phyloP scores from a whole-genome alignment of 2,113 vertebrate genomes.

The Leptodactylus fuscus region DNA sequence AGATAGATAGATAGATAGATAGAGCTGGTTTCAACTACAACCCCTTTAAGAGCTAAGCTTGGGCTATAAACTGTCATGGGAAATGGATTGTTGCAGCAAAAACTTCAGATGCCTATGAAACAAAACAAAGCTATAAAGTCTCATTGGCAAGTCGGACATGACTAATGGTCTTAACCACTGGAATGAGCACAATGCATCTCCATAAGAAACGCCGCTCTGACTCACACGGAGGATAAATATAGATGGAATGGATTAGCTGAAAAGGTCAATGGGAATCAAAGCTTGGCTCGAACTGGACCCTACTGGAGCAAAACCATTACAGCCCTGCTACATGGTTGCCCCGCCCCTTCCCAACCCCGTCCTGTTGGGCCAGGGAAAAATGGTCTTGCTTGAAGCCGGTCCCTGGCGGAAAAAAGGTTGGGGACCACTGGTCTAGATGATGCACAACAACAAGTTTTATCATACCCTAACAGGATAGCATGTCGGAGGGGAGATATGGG shows the following conservation, averaged over 20 bases:
- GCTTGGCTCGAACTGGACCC: background rate
- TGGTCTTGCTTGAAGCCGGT: too few species aligned
- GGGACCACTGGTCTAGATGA: too few species aligned
- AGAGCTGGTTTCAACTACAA: too few species aligned
- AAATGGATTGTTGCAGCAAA: background rate
- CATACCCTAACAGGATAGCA: too few species aligned
- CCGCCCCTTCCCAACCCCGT: too few species aligned
- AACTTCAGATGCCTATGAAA: background rate
- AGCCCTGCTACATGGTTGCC: background rate
- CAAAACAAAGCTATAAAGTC: background rate
- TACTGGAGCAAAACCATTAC: background rate
- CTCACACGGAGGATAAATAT: background rate
- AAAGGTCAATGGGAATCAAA: constrained; percentile 10
- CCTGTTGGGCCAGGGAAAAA: too few species aligned
- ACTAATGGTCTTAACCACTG: background rate
- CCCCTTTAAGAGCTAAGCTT: background rate
- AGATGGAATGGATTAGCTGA: background rate
- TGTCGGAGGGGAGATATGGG: too few species aligned
- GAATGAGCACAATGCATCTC: constrained; percentile 21
- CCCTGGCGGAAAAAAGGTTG: too few species aligned
- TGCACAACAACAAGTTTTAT: too few species aligned
- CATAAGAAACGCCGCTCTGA: background rate
- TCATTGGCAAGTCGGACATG: background rate
- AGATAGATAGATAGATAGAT: too few species aligned
- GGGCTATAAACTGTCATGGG: background rate